A percentile compares a stretch with the other conserved stretches of the same genome.
These are phyloP conservation scores for Umimayanthus kanabou DNA, from an alignment of 92 coral and sea anemone genomes.

Conservation along the genomic window DNA sequence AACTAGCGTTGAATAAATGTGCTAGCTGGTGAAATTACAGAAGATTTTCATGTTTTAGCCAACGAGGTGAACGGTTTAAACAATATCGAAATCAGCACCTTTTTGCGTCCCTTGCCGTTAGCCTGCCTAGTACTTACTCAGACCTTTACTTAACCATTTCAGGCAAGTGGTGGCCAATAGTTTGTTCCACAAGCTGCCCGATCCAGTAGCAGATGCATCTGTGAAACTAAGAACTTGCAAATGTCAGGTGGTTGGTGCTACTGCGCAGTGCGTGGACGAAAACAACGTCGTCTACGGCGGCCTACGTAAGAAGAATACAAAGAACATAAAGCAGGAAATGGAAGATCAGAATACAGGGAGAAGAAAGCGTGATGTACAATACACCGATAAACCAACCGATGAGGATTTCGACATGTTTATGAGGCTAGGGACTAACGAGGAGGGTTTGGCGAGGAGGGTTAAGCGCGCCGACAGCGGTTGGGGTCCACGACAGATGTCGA, in stretches of 20 bases:
- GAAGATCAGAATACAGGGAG: conserved; percentile 21
- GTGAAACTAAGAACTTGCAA: conserved; percentile 25
- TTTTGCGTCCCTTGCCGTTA: too few species aligned
- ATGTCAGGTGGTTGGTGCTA: conserved; percentile 11
- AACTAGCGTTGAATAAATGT: too few species aligned
- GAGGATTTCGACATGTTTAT: conserved; percentile 35
- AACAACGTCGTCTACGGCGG: conserved; percentile 22
- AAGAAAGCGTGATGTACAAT: conserved; percentile 25
- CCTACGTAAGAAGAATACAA: conserved; percentile 6
- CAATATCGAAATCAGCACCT: too few species aligned
- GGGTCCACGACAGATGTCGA: conserved; percentile 44
- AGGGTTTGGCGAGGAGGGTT: background rate
- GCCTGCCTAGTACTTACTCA: too few species aligned
- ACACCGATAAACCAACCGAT: conserved; percentile 35
- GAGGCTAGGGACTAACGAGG: background rate
- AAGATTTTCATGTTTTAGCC: too few species aligned
- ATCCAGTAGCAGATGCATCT: conserved; percentile 5
- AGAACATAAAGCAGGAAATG: conserved; percentile 19
- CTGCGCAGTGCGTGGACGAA: conserved; percentile 14
- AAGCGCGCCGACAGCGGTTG: conserved; percentile 1
- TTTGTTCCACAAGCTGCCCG: conserved; percentile 15
- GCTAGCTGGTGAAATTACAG: too few species aligned
- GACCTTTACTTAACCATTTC: background rate
- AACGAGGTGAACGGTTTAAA: too few species aligned
- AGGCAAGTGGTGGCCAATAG: conserved; percentile 20